A percentile compares a stretch with the other conserved stretches of the same genome.
phyloP scores from a whole-genome alignment of 2,113 vertebrate species.

The Tautogolabrus adspersus region DNA sequence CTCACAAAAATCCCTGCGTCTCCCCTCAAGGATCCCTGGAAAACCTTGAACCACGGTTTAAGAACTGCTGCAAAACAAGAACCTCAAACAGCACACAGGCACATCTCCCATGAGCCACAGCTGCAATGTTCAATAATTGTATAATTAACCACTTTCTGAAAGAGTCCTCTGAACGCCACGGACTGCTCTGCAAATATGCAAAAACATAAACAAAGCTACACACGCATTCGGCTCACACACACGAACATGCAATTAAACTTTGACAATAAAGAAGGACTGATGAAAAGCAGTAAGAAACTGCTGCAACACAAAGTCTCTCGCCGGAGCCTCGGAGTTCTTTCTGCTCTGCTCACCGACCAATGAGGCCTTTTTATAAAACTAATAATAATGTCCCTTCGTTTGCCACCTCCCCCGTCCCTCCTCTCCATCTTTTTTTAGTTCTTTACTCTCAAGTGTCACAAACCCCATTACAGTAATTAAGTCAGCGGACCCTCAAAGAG shows the following conservation, averaged over 20 bases:
- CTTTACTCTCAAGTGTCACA: constrained; percentile 78
- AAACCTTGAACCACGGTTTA: constrained; percentile 48
- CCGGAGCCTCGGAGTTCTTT: constrained; percentile 47
- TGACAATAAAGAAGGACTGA: constrained; percentile 45
- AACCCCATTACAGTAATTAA: constrained; percentile 82
- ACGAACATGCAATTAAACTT: constrained; percentile 54
- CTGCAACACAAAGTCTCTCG: constrained; percentile 40
- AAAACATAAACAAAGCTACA: constrained; percentile 18
- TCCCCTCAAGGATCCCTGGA: constrained; percentile 35
- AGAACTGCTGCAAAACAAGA: constrained; percentile 40
- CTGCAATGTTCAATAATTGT: constrained; percentile 64
- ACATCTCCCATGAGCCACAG: constrained; percentile 50
- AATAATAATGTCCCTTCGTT: constrained; percentile 65
- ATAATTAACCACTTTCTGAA: constrained; percentile 63
- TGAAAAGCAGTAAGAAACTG: constrained; percentile 51
- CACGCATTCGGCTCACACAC: not conserved
- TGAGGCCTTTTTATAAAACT: constrained; percentile 54
- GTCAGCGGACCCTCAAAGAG: constrained; percentile 74
- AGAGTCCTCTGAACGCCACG: constrained; percentile 39
- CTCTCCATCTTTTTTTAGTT: constrained; percentile 58
- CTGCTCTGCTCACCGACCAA: constrained; percentile 35
- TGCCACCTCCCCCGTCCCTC: constrained; percentile 40
- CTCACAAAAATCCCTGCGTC: constrained; percentile 29
- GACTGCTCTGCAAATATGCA: constrained; percentile 9
- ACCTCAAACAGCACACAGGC: constrained; percentile 30